A percentile compares a stretch with the other conserved stretches of the same genome.
Conservation (phyloP, 2,113 vertebrate genomes). For the Labeo catla region DNA sequence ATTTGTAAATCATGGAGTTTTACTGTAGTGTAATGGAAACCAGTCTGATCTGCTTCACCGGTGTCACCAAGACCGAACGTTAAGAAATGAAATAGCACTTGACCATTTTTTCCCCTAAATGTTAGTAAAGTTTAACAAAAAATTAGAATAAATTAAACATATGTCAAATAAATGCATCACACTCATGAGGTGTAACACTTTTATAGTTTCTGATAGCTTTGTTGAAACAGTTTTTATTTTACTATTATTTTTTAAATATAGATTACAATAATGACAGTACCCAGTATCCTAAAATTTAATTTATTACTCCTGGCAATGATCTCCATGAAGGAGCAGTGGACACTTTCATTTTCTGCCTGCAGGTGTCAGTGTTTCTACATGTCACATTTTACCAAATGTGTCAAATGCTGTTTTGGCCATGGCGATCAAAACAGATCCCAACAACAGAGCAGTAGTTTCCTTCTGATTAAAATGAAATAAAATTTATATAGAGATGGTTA, state of each 20-base stretch:
- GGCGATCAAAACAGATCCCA: neutral
- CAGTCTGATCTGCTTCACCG: slow-evolving; percentile 55
- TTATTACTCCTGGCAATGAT: neutral
- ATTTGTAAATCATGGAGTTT: neutral
- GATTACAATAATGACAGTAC: neutral
- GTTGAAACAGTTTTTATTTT: no score
- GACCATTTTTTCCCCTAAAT: neutral
- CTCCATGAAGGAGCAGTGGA: slow-evolving; percentile 17
- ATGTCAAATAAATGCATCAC: neutral
- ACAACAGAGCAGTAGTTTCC: neutral
- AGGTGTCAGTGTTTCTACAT: slow-evolving; percentile 57
- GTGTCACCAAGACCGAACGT: slow-evolving; percentile 4
- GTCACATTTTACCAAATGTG: slow-evolving; percentile 28
- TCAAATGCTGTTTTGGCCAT: slow-evolving; percentile 57
- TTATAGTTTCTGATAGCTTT: no score
- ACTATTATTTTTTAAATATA: neutral
- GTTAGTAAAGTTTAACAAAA: neutral
- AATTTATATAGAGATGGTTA: neutral
- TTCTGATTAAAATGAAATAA: neutral
- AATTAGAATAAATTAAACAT: neutral
- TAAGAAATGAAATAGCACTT: neutral
- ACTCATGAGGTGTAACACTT: neutral
- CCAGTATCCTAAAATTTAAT: neutral
- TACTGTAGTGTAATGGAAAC: slow-evolving; percentile 45
- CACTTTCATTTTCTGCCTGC: neutral